phyloP scores from a whole-genome alignment of 2,888 invertebrate species.

The Meandrusa payeni region DNA sequence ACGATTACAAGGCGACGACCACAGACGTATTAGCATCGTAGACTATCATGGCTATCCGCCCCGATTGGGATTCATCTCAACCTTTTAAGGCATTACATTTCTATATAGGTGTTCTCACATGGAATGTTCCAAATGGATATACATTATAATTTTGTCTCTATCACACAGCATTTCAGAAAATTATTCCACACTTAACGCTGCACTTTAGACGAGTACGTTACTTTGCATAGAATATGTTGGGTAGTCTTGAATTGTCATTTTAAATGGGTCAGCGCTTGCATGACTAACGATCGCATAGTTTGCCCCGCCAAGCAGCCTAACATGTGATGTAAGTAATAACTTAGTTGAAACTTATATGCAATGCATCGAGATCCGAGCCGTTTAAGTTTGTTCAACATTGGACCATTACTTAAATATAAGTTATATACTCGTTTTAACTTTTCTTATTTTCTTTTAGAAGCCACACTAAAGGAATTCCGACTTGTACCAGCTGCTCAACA shows the following conservation, averaged over 20 bases:
- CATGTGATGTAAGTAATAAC: constrained; percentile 9
- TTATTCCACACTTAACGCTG: background rate
- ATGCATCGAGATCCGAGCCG: background rate
- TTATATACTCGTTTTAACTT: too few species aligned
- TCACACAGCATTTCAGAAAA: background rate
- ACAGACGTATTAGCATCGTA: too few species aligned
- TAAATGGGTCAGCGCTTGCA: constrained; percentile 19
- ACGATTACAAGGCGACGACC: too few species aligned
- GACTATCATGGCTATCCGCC: too few species aligned
- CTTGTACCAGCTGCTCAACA: too few species aligned
- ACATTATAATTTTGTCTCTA: background rate
- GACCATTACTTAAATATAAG: too few species aligned
- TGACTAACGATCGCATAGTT: constrained; percentile 20
- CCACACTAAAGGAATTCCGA: too few species aligned
- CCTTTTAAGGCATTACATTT: too few species aligned
- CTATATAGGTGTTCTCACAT: too few species aligned
- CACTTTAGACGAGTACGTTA: constrained; percentile 4
- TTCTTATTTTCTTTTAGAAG: too few species aligned
- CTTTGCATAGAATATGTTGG: constrained; percentile 11
- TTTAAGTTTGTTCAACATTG: background rate
- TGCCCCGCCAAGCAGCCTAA: constrained; percentile 5
- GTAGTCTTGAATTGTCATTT: constrained; percentile 17
- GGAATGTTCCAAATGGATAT: too few species aligned
- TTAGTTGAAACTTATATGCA: background rate
- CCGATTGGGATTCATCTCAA: too few species aligned